Evolutionary conservation across 2,113 vertebrate species (phyloP).

Genomic region (Machaerirhynchus nigripectus): DNA sequence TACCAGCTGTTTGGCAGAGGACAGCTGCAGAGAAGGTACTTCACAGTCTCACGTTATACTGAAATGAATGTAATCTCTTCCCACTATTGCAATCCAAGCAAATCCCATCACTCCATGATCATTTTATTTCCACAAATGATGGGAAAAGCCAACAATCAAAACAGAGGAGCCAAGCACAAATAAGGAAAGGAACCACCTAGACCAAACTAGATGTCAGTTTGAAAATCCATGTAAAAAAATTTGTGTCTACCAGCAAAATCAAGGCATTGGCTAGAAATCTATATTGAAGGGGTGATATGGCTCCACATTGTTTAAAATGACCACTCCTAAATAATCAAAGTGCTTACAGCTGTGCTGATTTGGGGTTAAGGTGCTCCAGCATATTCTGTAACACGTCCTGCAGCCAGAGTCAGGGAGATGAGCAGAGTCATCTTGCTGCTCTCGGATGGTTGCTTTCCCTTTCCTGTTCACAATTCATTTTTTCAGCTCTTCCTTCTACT

Average conservation of each 20-base stretch:
- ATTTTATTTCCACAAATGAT: not conserved
- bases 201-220: not conserved
- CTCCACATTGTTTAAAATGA: not conserved
- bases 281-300: fast-evolving
- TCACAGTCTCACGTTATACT: not conserved
- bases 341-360: not conserved
- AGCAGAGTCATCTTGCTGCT: not conserved
- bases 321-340: not conserved
- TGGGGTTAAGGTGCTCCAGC: fast-evolving
- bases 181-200: not conserved
- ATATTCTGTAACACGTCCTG: fast-evolving
- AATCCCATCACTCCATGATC: not conserved
- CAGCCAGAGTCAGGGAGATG: not conserved
- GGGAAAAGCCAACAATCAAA: not conserved
- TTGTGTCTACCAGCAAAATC: not conserved
- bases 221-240: not conserved
- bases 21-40: not conserved
- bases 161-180: not conserved
- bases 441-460: not conserved
- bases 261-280: not conserved
- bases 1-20: not conserved
- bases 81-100: not conserved
- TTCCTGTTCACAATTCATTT: not conserved
- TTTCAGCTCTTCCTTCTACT: not conserved
- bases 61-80: not conserved